Evolutionary conservation across 2,888 invertebrate genomes (phyloP).

Genomic region (Ecdyonurus torrentis): DNA sequence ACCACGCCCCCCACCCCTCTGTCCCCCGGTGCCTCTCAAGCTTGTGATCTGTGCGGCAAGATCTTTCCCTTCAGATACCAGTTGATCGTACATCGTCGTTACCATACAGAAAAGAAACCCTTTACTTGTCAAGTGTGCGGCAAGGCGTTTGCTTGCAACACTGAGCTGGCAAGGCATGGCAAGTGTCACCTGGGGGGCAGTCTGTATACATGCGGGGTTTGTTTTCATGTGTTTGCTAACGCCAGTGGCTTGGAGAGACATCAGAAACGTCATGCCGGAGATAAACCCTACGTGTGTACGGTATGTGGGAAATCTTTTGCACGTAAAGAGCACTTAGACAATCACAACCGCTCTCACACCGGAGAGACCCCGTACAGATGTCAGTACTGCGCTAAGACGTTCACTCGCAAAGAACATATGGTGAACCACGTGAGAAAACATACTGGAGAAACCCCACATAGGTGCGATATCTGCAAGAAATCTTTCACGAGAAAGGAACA

Average conservation of each 20-base stretch:
- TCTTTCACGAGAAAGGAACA: conserved; percentile 62
- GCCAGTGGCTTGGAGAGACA: conserved; percentile 54
- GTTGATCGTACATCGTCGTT: conserved; percentile 67
- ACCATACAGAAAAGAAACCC: conserved; percentile 72
- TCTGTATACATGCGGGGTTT: conserved; percentile 54
- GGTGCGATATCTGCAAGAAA: conserved; percentile 62
- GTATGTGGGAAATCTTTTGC: conserved; percentile 77
- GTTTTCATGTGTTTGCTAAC: conserved; percentile 57
- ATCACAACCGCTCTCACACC: conserved; percentile 42
- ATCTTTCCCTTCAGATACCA: conserved; percentile 78
- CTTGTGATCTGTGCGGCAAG: conserved; percentile 72
- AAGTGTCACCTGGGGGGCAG: conserved; percentile 69
- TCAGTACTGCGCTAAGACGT: conserved; percentile 57
- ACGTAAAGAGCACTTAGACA: conserved; percentile 71
- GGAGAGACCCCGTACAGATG: conserved; percentile 29
- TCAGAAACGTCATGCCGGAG: conserved; percentile 64
- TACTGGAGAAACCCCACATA: conserved; percentile 58
- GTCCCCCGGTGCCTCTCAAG: conserved; percentile 40
- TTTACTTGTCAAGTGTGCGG: conserved; percentile 67
- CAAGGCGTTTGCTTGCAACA: conserved; percentile 62
- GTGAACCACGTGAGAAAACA: conserved; percentile 60
- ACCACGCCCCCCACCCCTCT: conserved; percentile 29
- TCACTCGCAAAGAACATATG: conserved; percentile 62
- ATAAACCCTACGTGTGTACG: conserved; percentile 70
- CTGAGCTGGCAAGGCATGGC: conserved; percentile 63